Evolutionary conservation across 1,140 invertebrate species (phyloP), one percentile per base, ranked within the genome.

Genomic region (Drosophila ercepeae): DNA sequence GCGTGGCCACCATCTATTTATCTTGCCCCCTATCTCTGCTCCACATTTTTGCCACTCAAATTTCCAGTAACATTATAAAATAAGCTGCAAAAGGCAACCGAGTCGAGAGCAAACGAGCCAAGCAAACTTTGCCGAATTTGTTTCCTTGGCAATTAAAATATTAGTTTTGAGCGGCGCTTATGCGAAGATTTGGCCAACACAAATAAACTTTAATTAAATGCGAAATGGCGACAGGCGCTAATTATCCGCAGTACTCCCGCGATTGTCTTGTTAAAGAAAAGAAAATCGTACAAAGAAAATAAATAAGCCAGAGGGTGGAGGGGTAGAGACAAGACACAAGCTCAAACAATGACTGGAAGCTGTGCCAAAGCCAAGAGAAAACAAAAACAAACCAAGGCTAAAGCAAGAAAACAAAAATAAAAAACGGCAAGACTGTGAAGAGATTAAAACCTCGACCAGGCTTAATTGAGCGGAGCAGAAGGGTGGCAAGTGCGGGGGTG

Each of bases 91-190:
- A 41, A 6, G 8, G 42, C 54, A 42, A 5, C 13, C 23, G 9
- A 39, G n/a, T n/a, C n/a, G n/a, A n/a, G n/a, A n/a, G n/a, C n/a
- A n/a, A 41, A 41, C 13, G 39, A 52, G 29, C 29, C 29, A 57
- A 39, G 36, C 32, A 16, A 49, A 71, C 19, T 64, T 32, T 3
- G 41, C 32, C 51, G 32, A 14, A 59, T 65, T 67, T 81, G 68
- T 76, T 81, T 81, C 53, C 67, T 34, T 60, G 54, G 67, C 72
- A 86, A 73, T 86, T 86, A 73, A 81, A 86, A 84, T 86, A 86
- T 84, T 86, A 76, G 76, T 79, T 75, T 84, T 68, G 50, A 41
- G 41, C 52, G 27, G 21, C 39, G 39, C 70, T 84, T 75, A 64
- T 69, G 65, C 54, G 45, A 54, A 69, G 55, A 54, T 82, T 81